A percentile compares a stretch with the other conserved stretches of the same genome.
Evolutionary conservation across 1,140 invertebrate genomes (phyloP).

Genomic region (Atta colombica): DNA sequence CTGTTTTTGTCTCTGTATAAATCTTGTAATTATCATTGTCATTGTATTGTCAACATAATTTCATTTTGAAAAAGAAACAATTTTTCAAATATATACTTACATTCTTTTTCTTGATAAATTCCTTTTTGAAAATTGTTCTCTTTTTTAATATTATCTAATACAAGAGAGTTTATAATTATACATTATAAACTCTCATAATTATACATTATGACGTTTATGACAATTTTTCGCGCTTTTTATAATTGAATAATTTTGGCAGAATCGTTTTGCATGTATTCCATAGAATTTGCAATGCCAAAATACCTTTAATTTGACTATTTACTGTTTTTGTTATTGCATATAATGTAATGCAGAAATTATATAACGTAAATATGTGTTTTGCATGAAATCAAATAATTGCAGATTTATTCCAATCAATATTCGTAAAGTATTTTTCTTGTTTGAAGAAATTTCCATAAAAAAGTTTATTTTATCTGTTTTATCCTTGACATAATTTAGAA

Average conservation of each 20-base stretch:
- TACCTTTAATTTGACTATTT: not conserved
- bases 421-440: not conserved
- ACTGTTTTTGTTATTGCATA: not conserved
- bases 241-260: not conserved
- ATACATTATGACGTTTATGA: not conserved
- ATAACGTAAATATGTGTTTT: not conserved
- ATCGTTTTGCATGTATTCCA: not conserved
- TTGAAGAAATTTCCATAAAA: not conserved
- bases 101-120: not conserved
- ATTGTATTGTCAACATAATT: conserved; percentile 11
- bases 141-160: not conserved
- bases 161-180: not conserved
- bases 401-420: not conserved
- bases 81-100: conserved; percentile 11
- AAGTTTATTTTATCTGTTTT: conserved; percentile 31
- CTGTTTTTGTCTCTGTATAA: conserved; percentile 14
- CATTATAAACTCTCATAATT: not conserved
- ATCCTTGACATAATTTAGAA: conserved; percentile 79
- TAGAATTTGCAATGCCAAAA: not conserved
- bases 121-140: not conserved
- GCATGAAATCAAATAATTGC: not conserved
- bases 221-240: not conserved
- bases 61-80: not conserved
- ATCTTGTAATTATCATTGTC: conserved; percentile 30
- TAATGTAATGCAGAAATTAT: not conserved